Evolutionary conservation across 2,113 vertebrate species (phyloP), one percentile per base, ranked within the genome.

Genomic region (Daphoenositta chrysoptera): DNA sequence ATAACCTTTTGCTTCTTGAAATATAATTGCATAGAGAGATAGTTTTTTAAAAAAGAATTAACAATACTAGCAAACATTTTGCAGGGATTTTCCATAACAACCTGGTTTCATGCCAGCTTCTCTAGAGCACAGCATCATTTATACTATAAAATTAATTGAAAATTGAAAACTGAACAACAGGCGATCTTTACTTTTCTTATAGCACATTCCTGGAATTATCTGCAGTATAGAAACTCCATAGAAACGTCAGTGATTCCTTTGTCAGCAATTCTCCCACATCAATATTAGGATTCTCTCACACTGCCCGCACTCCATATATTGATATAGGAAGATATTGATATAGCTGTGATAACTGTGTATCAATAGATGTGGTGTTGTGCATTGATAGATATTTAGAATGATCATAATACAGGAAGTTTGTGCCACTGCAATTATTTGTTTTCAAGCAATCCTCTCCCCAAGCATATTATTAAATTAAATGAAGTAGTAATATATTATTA

Each of bases 1-100:
- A 97, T 96, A 98, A 98, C 96, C 96, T 97, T 96, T 97, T 95
- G 92, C 95, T 96, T 97, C 97, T 97, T 97, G 95, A 97, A 98
- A 97, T 93, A 95, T 93, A 97, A 97, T 97, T 97, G 90, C 66
- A 73, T 77, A 82, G 78, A 61, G 90, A 87, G 92, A 91, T 89
- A 71, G 95, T 63, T 95, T 94, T 97, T 97, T 97, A 95, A 95
- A 97, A 95, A 84, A 96, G 75, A 95, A 97, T 94, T 94, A 97
- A 80, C 90, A 95, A 88, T 72, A 87, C 72, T 72, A 88, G 72
- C 92, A 87, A 96, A 96, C n/a, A 66, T 95, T 96, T 93, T 75
- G 54, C 79, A 93, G 88, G 82, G 93, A 83, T 88, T 95, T 96
- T 95, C 94, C 27, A 27, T 89, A 96, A 95, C 79, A 94, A 83